Base-by-base conservation (phyloP, 2,113 vertebrate species). In the Protobothrops mucrosquamatus region DNA sequence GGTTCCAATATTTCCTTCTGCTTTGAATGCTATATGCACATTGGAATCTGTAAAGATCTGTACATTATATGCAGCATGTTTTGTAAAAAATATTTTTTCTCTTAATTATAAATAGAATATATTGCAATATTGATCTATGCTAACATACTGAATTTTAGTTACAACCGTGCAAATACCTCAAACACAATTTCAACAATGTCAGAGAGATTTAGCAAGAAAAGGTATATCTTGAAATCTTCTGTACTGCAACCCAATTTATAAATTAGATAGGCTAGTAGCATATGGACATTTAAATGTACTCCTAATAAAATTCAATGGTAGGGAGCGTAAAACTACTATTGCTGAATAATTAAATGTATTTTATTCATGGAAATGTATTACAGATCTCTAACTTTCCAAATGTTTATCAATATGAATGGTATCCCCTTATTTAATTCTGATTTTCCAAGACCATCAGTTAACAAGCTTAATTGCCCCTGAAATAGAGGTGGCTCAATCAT, bases 241-340 rank as follows among this genome's bases (percentile, higher is more conserved):
- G 74, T 43, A 26, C 89, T 92, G 85, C 29, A 85, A 1, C 12
- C 0, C 24, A 5, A 26, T 22, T 55, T 85, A 18, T 18, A 61
- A 91, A 39, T 89, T 52, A 26, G 34, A 23, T 74, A n/a, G 74
- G 61, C 92, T 92, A 93, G 94, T 6, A 14, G 24, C n/a, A 46
- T 52, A 46, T 46, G 34, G 51, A 69, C 43, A 2, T 92, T 88
- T 5, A 55, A 69, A 23, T 95, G 91, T 89, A 92, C 24, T 95
- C 54, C 4, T 54, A 93, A 34, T 88, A 93, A 93, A 87, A 20
- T 95, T 26, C 52, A 94, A 97, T 95, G 94, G 96, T 93, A 97
- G 96, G 93, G 96, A 96, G 97, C 96, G 64, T 89, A 74, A 96
- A 95, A 96, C 94, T 96, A 95, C 96, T 91, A 61, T 91, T 90